Base-by-base conservation (phyloP, 1,140 invertebrate genomes). In the Drosophila pruinosa region DNA sequence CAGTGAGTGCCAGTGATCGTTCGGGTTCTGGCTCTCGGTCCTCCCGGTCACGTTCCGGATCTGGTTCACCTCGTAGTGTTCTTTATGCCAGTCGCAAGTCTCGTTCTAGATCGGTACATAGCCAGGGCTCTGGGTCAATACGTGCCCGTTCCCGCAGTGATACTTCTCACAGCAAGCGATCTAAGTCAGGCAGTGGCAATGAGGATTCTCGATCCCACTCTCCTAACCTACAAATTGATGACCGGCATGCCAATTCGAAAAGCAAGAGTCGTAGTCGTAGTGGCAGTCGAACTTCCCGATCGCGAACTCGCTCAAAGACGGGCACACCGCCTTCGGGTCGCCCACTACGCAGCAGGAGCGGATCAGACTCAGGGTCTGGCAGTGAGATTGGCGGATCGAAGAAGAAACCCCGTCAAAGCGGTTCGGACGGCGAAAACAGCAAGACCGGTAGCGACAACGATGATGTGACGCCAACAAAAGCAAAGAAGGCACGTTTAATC, bases 401-500 rank as follows among this genome's bases (percentile, higher is more conserved):
- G 28, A 91, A 92, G 17, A 75, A 72, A 7, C 70, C 74, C 0
- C 75, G 63, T 68, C 57, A 89, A 48, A 82, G 91, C 75, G 43
- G 50, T 3, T 89, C 91, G 2, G 78, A 70, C 5, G 47, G 43
- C 1, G 82, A 72, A 39, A 88, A 86, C 8, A 57, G 41, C 0
- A 83, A 78, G 4, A 83, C 59, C 22, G 72, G 61, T 36, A 73
- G 67, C 39, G 72, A 72, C 28, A 73, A 83, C 61, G 78, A 90
- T 77, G 91, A 53, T 53, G 48, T 36, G 48, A 8, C 85, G 1
- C 71, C 72, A 1, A 43, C 52, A 19, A 92, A 93, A 75, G 48
- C 91, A 72, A 90, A 93, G 92, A 90, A 93, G 92, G 78, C 90
- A 71, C 34, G 91, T 8, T 90, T 93, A 0, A 75, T 93, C 4